These are phyloP conservation scores for Magallana ariakensis DNA, from an alignment of 1,140 invertebrate species.

Conservation along the genomic window DNA sequence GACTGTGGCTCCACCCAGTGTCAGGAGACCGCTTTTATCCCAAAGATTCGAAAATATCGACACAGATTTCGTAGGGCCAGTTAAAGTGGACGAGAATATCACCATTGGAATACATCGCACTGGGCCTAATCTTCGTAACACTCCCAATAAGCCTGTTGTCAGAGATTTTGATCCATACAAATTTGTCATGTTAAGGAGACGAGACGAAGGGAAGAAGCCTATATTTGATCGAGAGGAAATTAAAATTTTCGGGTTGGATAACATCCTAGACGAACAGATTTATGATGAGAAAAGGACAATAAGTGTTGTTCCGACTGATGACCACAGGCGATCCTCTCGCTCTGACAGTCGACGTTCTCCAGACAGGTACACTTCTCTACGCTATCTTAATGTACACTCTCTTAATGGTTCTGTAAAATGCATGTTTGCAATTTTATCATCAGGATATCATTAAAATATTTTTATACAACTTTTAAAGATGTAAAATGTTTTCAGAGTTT, in stretches of 20 bases:
- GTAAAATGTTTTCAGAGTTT: no score
- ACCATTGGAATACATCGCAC: slow-evolving; percentile 64
- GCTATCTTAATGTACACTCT: no score
- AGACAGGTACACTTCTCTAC: background rate
- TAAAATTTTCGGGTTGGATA: slow-evolving; percentile 67
- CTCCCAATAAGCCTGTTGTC: slow-evolving; percentile 53
- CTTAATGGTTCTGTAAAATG: no score
- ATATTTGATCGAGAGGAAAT: slow-evolving; percentile 76
- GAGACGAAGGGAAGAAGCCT: slow-evolving; percentile 66
- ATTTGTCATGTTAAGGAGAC: slow-evolving; percentile 67
- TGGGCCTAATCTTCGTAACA: slow-evolving; percentile 52
- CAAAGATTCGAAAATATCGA: slow-evolving; percentile 57
- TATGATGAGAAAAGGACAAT: slow-evolving; percentile 71
- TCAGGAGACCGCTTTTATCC: slow-evolving; percentile 51
- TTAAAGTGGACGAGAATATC: slow-evolving; percentile 66
- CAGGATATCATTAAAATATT: background rate
- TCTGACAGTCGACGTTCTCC: background rate
- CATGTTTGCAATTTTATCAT: no score
- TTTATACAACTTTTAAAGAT: no score
- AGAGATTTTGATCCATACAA: slow-evolving; percentile 63
- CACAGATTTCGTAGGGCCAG: slow-evolving; percentile 45
- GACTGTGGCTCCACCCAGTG: background rate
- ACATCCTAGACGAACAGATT: slow-evolving; percentile 61
- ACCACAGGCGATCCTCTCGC: slow-evolving; percentile 5
- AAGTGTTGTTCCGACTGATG: slow-evolving; percentile 49